Percentiles rank a stretch among this genome's conserved stretches.
Evolutionary conservation across 2,888 invertebrate genomes (phyloP).

Genomic region (Tiphia femorata): DNA sequence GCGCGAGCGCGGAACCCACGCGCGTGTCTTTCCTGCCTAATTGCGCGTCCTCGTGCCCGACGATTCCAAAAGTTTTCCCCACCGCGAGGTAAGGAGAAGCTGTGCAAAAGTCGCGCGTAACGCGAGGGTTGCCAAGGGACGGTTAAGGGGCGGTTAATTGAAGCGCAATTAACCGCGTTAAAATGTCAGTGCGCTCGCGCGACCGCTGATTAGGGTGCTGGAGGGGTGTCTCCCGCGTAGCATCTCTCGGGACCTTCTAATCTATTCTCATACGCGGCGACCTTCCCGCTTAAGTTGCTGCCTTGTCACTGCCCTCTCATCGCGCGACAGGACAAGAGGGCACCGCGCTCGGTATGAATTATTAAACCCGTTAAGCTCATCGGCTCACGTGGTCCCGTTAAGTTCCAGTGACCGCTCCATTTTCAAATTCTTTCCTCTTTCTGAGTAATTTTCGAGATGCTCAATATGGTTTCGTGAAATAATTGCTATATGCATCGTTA

Average conservation of each 20-base stretch:
- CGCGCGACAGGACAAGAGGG: neutral
- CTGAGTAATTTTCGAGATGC: too few species aligned
- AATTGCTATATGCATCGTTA: too few species aligned
- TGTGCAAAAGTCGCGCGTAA: neutral
- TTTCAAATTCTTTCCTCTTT: too few species aligned
- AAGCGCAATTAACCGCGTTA: conserved; percentile 52
- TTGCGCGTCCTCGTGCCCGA: conserved; percentile 29
- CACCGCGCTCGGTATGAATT: neutral
- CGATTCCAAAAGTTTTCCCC: conserved; percentile 38
- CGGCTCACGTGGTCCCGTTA: too few species aligned
- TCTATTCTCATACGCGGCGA: conserved; percentile 32
- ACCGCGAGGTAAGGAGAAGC: conserved; percentile 4
- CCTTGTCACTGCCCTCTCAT: conserved; percentile 15
- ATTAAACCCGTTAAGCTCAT: too few species aligned
- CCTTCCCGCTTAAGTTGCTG: conserved; percentile 19
- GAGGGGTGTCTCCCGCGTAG: too few species aligned
- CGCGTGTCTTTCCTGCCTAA: conserved; percentile 31
- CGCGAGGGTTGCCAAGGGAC: conserved; percentile 35
- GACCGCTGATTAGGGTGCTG: conserved; percentile 37
- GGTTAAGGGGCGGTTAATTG: conserved; percentile 44
- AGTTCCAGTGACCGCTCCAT: too few species aligned
- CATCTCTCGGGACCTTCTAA: conserved; percentile 40
- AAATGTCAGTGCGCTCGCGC: too few species aligned
- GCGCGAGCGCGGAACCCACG: too few species aligned
- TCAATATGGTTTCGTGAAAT: too few species aligned